These are phyloP conservation scores for Parotocinclus haroldoi DNA, from an alignment of 2,797 vertebrate genomes.

Conservation along the genomic window DNA sequence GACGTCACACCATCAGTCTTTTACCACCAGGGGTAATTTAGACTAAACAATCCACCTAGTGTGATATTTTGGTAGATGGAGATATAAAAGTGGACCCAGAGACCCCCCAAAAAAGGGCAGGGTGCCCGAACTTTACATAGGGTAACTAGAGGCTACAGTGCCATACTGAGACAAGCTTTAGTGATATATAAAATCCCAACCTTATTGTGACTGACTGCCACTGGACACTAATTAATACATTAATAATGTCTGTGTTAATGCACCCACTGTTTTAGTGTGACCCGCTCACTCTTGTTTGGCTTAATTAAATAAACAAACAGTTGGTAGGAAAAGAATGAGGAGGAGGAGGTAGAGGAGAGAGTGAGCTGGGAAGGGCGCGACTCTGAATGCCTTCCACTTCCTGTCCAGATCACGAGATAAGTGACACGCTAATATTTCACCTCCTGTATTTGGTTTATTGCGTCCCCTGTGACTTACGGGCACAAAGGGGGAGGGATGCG, in stretches of 20 bases:
- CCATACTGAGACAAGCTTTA: too few species aligned
- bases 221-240: too few species aligned
- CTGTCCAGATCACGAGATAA: conserved; percentile 67
- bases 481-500: conserved; percentile 34
- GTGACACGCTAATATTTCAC: conserved; percentile 51
- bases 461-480: conserved; percentile 54
- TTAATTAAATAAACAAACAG: conserved; percentile 71
- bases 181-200: too few species aligned
- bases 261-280: conserved; percentile 49
- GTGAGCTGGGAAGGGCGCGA: conserved; percentile 40
- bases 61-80: too few species aligned
- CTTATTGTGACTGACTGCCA: too few species aligned
- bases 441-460: conserved; percentile 47
- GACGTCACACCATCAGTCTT: too few species aligned
- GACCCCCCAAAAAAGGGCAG: too few species aligned
- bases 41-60: too few species aligned
- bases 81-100: too few species aligned
- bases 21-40: too few species aligned
- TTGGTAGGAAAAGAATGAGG: conserved; percentile 18
- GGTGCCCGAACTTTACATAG: too few species aligned
- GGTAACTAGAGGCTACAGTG: too few species aligned
- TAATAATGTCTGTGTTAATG: background rate
- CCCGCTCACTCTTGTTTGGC: conserved; percentile 67
- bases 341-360: background rate
- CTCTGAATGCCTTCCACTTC: conserved; percentile 58